Evolutionary conservation across 2,113 vertebrate genomes (phyloP), one percentile per base, ranked within the genome.

Genomic region (Mesitornis unicolor): DNA sequence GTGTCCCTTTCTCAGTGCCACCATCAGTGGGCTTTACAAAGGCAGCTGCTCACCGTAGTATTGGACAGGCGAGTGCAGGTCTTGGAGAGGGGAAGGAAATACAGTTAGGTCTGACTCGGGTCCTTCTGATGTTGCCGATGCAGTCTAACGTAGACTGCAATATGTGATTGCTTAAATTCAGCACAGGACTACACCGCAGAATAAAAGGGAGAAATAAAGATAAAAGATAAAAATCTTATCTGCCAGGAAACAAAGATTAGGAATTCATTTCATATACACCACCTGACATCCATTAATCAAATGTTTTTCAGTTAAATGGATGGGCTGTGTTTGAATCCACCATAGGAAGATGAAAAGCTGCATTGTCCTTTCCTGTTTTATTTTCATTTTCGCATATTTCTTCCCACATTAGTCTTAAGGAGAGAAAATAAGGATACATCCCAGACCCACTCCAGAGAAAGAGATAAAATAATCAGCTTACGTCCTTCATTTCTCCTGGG

Each of bases 81-180:
- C 59, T 76, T 15, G 26, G 33, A 69, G 40, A 43, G 16, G 25
- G 28, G n/a, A 51, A 69, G n/a, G 25, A 50, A 43, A 20, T 5
- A 3, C 1, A 61, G 13, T 36, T 35, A 74, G 56, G 51, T 26
- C 26, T 90, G 76, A 25, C 40, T 63, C 3, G 4, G 63, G 38
- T 87, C 47, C 69, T 67, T 33, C 48, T 61, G 31, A 28, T 64
- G 43, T 64, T 45, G 36, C 60, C 31, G 42, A n/a, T 31, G 12
- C 0, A 0, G 28, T 61, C 36, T 87, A 47, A 79, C 0, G 0
- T 2, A 47, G 67, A 86, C n/a, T 81, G 31, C 22, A 78, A 82
- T 25, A 70, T 21, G 24, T 13, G 15, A 63, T 73, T 70, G 38
- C 35, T 67, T 35, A 67, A 82, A 75, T 91, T 65, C 64, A 7